Evolutionary conservation across 35 echinoderm and acorn worm species (phyloP).

Genomic region (Eucidaris tribuloides): DNA sequence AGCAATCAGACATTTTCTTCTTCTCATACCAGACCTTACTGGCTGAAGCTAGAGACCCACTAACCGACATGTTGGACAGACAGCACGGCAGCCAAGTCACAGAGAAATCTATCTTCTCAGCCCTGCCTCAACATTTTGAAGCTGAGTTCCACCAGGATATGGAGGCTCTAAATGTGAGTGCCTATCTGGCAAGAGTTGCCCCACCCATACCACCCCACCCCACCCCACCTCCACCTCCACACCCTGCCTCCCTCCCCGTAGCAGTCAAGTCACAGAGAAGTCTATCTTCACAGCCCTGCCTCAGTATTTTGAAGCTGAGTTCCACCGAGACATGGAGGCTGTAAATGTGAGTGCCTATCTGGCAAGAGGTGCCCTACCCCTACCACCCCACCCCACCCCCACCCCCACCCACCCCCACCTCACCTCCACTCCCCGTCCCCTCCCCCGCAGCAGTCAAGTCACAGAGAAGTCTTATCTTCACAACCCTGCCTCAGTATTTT

Average conservation of each 20-base stretch:
- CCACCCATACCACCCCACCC: too few species aligned
- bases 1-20: too few species aligned
- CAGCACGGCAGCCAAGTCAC: slow-evolving; percentile 54
- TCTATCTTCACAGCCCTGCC: slow-evolving; percentile 84
- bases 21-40: slow-evolving; percentile 50
- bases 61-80: slow-evolving; percentile 80
- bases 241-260: too few species aligned
- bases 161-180: slow-evolving; percentile 91
- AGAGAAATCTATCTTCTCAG: slow-evolving; percentile 91
- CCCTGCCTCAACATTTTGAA: slow-evolving; percentile 80
- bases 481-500: slow-evolving; percentile 70
- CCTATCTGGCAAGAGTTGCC: background rate
- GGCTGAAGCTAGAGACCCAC: slow-evolving; percentile 64
- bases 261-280: slow-evolving; percentile 70
- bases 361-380: too few species aligned
- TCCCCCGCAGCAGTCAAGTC: slow-evolving; percentile 49
- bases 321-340: slow-evolving; percentile 90
- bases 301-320: slow-evolving; percentile 83
- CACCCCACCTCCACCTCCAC: too few species aligned
- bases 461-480: slow-evolving; percentile 93
- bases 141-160: slow-evolving; percentile 91
- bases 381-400: too few species aligned
- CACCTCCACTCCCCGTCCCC: too few species aligned
- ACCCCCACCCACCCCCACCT: too few species aligned
- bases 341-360: slow-evolving; percentile 72